Conservation (phyloP, 2,888 invertebrate genomes). For the Entomobrya proxima region DNA sequence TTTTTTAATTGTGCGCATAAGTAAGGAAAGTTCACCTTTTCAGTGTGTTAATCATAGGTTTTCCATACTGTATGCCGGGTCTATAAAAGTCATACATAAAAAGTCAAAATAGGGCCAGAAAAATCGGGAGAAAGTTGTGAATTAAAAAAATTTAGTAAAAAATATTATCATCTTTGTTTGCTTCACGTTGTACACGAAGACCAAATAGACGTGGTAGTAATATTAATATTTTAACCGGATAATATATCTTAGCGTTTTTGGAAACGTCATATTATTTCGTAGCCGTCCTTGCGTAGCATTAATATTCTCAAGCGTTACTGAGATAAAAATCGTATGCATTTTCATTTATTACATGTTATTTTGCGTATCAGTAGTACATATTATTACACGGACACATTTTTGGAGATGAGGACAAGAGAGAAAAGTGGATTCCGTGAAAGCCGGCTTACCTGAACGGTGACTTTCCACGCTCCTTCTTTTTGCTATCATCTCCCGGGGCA, state of each 20-base stretch:
- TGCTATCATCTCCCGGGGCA: conserved; percentile 80
- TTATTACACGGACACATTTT: not conserved
- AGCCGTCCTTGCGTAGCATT: not conserved
- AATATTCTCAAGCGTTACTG: not conserved
- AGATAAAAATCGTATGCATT: not conserved
- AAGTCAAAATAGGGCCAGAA: conserved; percentile 20
- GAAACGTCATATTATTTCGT: too few species aligned
- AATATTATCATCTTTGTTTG: not conserved
- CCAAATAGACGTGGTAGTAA: too few species aligned
- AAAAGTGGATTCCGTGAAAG: not conserved
- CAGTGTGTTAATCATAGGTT: conserved; percentile 65
- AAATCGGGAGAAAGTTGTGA: conserved; percentile 26
- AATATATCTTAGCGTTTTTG: too few species aligned
- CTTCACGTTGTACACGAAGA: too few species aligned
- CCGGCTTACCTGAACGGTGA: conserved; percentile 92
- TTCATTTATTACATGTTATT: conserved; percentile 18
- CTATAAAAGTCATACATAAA: conserved; percentile 41
- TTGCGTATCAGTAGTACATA: not conserved
- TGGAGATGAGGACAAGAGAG: conserved; percentile 2
- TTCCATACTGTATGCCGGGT: conserved; percentile 60
- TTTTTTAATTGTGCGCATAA: conserved; percentile 52
- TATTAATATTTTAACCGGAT: too few species aligned
- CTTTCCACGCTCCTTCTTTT: conserved; percentile 87
- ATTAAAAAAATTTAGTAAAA: conserved; percentile 28
- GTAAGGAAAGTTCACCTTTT: conserved; percentile 61